Evolutionary conservation across 2,888 invertebrate genomes (phyloP).

Genomic region (Balanococcus diminutus): DNA sequence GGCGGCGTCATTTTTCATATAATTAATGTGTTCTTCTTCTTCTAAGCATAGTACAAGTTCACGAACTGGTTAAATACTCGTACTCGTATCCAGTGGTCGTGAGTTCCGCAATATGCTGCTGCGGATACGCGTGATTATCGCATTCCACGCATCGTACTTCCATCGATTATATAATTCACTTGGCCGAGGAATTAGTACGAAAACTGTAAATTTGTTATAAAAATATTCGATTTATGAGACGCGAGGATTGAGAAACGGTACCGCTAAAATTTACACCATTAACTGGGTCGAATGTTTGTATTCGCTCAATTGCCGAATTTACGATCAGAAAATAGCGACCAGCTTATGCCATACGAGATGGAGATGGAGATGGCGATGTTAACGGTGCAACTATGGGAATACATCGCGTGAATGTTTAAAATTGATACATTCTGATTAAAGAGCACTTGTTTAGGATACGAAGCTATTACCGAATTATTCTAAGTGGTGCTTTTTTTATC

Average conservation of each 20-base stretch:
- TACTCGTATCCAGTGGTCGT: neutral
- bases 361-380: neutral
- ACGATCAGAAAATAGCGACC: neutral
- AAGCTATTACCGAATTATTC: neutral
- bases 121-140: neutral
- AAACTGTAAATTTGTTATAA: neutral
- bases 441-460: neutral
- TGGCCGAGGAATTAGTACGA: neutral
- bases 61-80: neutral
- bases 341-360: neutral
- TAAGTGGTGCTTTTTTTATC: constrained; percentile 12
- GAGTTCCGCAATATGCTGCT: neutral
- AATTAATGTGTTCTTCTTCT: neutral
- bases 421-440: constrained; percentile 6
- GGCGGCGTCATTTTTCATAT: neutral
- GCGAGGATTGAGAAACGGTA: neutral
- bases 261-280: no score
- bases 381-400: constrained; percentile 16
- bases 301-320: constrained; percentile 7
- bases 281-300: neutral
- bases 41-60: neutral
- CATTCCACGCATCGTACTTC: neutral
- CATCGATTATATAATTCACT: neutral
- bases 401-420: constrained; percentile 21
- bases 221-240: neutral